Evolutionary conservation across 2,888 invertebrate species (phyloP).

Genomic region (Colostygia pectinataria): DNA sequence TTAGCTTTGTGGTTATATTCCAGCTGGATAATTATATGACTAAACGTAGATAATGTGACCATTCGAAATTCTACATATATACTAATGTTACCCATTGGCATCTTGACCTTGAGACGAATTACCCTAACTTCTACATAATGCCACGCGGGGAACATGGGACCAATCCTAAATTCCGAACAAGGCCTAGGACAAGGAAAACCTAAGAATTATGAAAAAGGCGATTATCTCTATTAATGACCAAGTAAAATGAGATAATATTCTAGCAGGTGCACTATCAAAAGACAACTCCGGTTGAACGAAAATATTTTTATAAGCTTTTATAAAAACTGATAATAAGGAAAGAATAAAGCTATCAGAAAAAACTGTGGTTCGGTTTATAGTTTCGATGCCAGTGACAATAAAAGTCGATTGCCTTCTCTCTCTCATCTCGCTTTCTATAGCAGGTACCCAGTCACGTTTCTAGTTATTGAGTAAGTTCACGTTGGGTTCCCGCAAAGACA

Average conservation of each 20-base stretch:
- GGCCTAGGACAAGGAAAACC: too few species aligned
- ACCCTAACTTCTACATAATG: too few species aligned
- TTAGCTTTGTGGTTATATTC: constrained; percentile 19
- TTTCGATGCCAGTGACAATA: constrained; percentile 25
- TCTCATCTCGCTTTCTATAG: constrained; percentile 29
- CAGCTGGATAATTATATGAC: constrained; percentile 13
- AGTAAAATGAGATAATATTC: too few species aligned
- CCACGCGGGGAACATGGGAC: too few species aligned
- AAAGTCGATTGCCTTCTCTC: constrained; percentile 31
- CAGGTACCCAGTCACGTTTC: constrained; percentile 30
- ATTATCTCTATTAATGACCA: too few species aligned
- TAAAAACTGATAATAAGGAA: not conserved
- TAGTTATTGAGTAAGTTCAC: constrained; percentile 38
- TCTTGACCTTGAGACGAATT: too few species aligned
- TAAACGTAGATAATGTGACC: constrained; percentile 9
- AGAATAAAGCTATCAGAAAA: constrained; percentile 12
- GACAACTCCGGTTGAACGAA: too few species aligned
- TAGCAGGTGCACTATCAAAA: too few species aligned
- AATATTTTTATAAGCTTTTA: too few species aligned
- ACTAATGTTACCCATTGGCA: too few species aligned
- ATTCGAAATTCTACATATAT: not conserved
- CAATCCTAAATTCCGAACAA: too few species aligned
- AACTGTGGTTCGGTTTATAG: constrained; percentile 28
- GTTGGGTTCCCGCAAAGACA: constrained; percentile 41
- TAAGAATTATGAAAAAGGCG: too few species aligned